A percentile compares a stretch with the other conserved stretches of the same genome.
These are phyloP conservation scores for Cyanocitta stelleri DNA, from an alignment of 2,113 vertebrate species.

Conservation along the genomic window DNA sequence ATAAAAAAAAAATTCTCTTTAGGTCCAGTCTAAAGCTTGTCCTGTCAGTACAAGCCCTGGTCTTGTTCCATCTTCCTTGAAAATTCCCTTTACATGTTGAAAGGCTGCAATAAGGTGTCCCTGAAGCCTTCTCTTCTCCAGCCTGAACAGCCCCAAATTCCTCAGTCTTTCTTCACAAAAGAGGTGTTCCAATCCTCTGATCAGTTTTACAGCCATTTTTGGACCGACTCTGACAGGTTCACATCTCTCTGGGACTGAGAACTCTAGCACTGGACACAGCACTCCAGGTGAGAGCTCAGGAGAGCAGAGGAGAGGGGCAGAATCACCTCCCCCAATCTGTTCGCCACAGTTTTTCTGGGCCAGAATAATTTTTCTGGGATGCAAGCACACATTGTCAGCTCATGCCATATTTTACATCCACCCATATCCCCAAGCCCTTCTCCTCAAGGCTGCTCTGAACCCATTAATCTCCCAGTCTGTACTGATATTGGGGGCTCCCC, in stretches of 20 bases:
- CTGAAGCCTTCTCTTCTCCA: not conserved
- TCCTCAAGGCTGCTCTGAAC: not conserved
- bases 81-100: not conserved
- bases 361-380: not conserved
- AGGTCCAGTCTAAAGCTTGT: not conserved
- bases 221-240: not conserved
- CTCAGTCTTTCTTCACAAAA: not conserved
- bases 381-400: not conserved
- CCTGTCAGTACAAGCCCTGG: not conserved
- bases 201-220: not conserved
- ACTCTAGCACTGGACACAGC: not conserved
- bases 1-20: not conserved
- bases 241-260: not conserved
- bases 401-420: not conserved
- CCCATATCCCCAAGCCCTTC: not conserved
- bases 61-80: not conserved
- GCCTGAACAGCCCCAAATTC: rapidly evolving
- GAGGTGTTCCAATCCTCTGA: not conserved
- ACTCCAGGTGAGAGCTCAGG: not conserved
- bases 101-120: not conserved
- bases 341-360: not conserved
- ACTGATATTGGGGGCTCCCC: rapidly evolving
- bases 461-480: not conserved
- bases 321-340: not conserved
- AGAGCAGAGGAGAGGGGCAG: not conserved